A percentile compares a stretch with the other conserved stretches of the same genome.
Evolutionary conservation across 37 sponge, comb jelly and placozoan genomes (phyloP).

Genomic region (Bolinopsis microptera): DNA sequence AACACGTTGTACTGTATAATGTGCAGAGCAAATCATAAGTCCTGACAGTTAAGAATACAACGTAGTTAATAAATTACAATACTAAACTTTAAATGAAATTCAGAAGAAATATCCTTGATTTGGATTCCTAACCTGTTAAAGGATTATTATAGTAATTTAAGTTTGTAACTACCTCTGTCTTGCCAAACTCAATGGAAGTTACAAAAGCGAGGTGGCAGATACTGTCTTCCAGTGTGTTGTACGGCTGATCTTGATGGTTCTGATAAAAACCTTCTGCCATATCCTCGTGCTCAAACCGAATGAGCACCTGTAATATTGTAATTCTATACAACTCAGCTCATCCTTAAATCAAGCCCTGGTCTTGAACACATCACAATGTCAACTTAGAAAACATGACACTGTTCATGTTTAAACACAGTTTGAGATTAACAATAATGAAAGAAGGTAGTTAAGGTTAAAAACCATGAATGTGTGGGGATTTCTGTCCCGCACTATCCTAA

Average conservation of each 20-base stretch:
- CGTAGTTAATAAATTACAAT: no score
- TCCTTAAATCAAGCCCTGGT: no score
- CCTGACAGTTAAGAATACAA: no score
- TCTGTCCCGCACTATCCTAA: constrained; percentile 84
- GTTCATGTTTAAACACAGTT: background rate
- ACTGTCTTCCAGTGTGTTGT: constrained; percentile 22
- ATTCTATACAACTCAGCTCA: background rate
- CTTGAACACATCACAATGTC: no score
- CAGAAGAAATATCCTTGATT: no score
- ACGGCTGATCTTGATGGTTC: constrained; percentile 17
- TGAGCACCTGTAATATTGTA: background rate
- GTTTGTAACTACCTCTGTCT: constrained; percentile 59
- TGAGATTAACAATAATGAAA: no score
- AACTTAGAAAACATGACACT: background rate
- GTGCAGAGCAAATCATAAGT: no score
- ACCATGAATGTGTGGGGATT: constrained; percentile 94
- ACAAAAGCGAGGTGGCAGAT: constrained; percentile 52
- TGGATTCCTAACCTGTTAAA: no score
- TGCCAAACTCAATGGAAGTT: background rate
- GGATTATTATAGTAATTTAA: no score
- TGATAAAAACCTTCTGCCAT: constrained; percentile 17
- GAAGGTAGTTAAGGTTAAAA: no score
- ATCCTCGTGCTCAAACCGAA: background rate
- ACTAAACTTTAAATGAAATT: no score
- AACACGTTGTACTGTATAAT: no score